Percentiles rank a stretch among this genome's conserved stretches.
These are phyloP conservation scores for Cynodonichthys magdalenae DNA, from an alignment of 2,797 vertebrate genomes.

Conservation along the genomic window DNA sequence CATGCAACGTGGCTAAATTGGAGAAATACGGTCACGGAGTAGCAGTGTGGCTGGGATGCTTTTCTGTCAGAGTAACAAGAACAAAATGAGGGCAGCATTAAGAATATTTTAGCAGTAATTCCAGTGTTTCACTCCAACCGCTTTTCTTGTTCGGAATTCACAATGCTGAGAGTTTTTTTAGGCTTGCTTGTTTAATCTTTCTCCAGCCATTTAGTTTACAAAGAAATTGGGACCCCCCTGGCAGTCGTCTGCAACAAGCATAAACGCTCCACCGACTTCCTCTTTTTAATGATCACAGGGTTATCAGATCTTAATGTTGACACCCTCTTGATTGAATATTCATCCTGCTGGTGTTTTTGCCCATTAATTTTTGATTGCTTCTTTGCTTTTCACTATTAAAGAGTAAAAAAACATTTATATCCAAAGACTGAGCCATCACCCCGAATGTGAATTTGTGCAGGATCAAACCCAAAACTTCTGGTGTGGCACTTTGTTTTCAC, in stretches of 20 bases:
- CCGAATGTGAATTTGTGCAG: slow-evolving; percentile 71
- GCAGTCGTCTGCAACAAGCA: slow-evolving; percentile 79
- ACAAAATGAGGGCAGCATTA: slow-evolving; percentile 46
- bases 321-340: slow-evolving; percentile 83
- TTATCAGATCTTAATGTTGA: slow-evolving; percentile 86
- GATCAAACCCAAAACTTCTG: slow-evolving; percentile 74
- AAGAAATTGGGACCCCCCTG: slow-evolving; percentile 80
- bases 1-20: slow-evolving; percentile 41
- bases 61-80: slow-evolving; percentile 17
- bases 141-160: slow-evolving; percentile 69
- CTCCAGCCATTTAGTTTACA: slow-evolving; percentile 84
- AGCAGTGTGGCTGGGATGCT: slow-evolving; percentile 29
- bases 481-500: slow-evolving; percentile 66
- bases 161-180: slow-evolving; percentile 74
- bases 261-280: slow-evolving; percentile 81
- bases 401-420: slow-evolving; percentile 79
- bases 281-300: slow-evolving; percentile 85
- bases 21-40: slow-evolving; percentile 34
- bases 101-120: slow-evolving; percentile 58
- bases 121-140: slow-evolving; percentile 56
- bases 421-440: slow-evolving; percentile 77
- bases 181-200: slow-evolving; percentile 80
- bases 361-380: slow-evolving; percentile 83
- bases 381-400: slow-evolving; percentile 82
- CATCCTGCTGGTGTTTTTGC: slow-evolving; percentile 83